Evolutionary conservation across 2,888 invertebrate species (phyloP), one percentile per base, ranked within the genome.

Genomic region (Cephus rjabovi): DNA sequence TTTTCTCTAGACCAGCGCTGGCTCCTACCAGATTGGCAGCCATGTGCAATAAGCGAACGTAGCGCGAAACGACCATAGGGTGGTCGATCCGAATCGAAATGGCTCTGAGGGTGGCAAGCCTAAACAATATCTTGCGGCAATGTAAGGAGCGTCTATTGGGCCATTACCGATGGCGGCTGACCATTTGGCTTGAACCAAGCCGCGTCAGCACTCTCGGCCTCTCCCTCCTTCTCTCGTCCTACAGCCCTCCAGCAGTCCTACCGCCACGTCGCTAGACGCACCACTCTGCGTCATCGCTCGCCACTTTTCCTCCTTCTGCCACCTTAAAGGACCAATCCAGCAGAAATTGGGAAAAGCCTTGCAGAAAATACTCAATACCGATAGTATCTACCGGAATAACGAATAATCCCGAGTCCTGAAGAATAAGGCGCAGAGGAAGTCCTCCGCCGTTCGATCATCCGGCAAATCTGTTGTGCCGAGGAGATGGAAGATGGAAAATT

Each of bases 51-150:
- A 70, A 70, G 30, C 30, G 81, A 83, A 81, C 81, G 76, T 80
- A 80, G 82, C 80, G 81, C 78, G 77, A 75, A 75, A 79, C 78
- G 84, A 73, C 79, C 12, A 33, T 70, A 78, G 70, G 74, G 76
- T 73, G 80, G 77, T 70, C 77, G 75, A 68, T 23, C 71, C 74
- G 79, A 79, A 80, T 81, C 80, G 80, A 80, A 79, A 81, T 83
- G 79, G 81, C 80, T 80, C 81, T 40, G 77, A 79, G 76, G 77
- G 75, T 78, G 76, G 82, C 84, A 84, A 85, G 89, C 89, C 90
- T 91, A 91, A 91, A 91, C 91, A 91, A 91, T 91, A 91, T 91
- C 90, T 90, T 89, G 90, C 89, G 90, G 90, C 89, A 86, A 90
- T 89, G 90, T 91, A 90, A 90, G 90, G 90, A 89, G 89, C 90